Conservation (phyloP, 23 tunicate genomes). For the Aplidium turbinatum region DNA sequence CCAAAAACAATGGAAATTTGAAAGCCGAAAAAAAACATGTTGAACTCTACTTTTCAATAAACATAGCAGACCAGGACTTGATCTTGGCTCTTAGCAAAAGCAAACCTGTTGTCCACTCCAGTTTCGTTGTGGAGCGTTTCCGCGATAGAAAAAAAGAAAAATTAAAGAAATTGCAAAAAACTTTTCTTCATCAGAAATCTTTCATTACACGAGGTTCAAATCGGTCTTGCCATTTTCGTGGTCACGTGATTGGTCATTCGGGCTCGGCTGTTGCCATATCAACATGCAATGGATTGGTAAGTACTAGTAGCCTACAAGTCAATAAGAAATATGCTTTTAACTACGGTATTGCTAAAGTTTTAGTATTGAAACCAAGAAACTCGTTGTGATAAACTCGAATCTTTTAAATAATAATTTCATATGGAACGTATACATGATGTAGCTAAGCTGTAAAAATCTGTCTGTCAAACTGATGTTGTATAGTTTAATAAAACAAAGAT, state of each 20-base stretch:
- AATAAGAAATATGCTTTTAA: too few species aligned
- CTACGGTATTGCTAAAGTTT: too few species aligned
- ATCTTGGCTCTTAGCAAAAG: slow-evolving; percentile 56
- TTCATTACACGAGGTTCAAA: slow-evolving; percentile 37
- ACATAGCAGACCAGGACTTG: slow-evolving; percentile 17
- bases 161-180: not conserved
- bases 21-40: too few species aligned
- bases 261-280: slow-evolving; percentile 67
- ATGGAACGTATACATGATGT: too few species aligned
- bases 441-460: too few species aligned
- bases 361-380: too few species aligned
- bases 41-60: slow-evolving; percentile 11
- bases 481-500: too few species aligned
- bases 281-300: slow-evolving; percentile 85
- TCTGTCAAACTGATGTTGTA: too few species aligned
- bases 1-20: too few species aligned
- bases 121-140: slow-evolving; percentile 66
- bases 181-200: slow-evolving; percentile 26
- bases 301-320: slow-evolving; percentile 9
- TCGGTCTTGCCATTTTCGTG: slow-evolving; percentile 76
- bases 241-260: slow-evolving; percentile 68
- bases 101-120: slow-evolving; percentile 31
- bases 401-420: too few species aligned
- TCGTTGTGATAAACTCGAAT: too few species aligned
- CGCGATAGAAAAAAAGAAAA: not conserved